Evolutionary conservation across 2,113 vertebrate species (phyloP), one percentile per base, ranked within the genome.

Genomic region (Xiphophorus hellerii): DNA sequence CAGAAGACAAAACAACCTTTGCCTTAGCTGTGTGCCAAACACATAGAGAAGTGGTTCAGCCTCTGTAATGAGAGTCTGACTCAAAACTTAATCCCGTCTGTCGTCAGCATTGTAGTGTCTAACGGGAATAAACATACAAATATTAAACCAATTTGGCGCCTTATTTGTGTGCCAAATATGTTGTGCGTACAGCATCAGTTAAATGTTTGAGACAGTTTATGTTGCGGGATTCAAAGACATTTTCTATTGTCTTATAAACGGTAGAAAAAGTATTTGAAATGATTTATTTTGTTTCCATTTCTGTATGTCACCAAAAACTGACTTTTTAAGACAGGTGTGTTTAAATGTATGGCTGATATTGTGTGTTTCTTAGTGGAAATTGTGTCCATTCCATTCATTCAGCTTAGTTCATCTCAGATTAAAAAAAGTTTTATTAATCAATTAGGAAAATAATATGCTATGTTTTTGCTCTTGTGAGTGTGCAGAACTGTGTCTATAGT

Each of bases 1-100:
- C 68, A 44, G 76, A 70, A 71, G 81, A 76, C 78, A 78, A 79
- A 81, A 80, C 78, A 48, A 68, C 73, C 71, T 75, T 67, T 76
- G 73, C 72, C 63, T 27, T 28, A 48, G 74, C 71, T 67, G 74
- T 70, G 75, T 51, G 64, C 63, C 71, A 81, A 64, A 72, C 51
- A 1, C 28, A 60, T 5, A 70, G 11, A 84, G 76, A 82, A 68
- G 69, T 68, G 42, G 76, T 10, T 58, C 61, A 83, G 73, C 27
- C 22, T 35, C 22, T 69, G 68, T 71, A 81, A 84, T 31, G 22
- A 39, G 66, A 79, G 35, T 87, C 83, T 67, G 39, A 35, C 48
- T 54, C 51, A 61, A 30, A 70, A 11, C 54, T 20, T 2, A 10
- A 62, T 25, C 5, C 48, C 5, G 13, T 77, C 42, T n/a, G 1